Evolutionary conservation across 2,888 invertebrate species (phyloP).

Genomic region (Aspidiotus rigidus): DNA sequence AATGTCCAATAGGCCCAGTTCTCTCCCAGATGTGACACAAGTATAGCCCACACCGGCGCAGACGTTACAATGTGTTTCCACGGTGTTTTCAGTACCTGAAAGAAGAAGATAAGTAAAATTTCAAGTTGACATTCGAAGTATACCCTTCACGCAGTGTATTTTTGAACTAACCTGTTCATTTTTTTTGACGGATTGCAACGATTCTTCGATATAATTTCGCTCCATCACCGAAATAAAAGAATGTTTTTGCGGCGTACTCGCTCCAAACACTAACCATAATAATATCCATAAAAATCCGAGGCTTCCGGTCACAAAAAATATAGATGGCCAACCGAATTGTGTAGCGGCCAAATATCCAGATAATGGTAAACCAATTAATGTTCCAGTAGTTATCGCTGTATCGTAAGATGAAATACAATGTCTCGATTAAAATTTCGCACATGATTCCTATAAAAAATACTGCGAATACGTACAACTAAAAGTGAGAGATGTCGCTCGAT

Average conservation of each 20-base stretch:
- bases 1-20: no score
- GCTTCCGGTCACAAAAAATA: conserved; percentile 64
- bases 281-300: conserved; percentile 54
- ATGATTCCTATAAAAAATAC: background rate
- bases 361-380: conserved; percentile 60
- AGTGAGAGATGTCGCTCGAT: conserved; percentile 47
- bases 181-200: no score
- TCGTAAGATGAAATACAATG: background rate
- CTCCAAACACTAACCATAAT: conserved; percentile 53
- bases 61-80: no score
- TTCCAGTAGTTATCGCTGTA: conserved; percentile 64
- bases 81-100: no score
- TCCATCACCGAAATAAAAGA: conserved; percentile 53
- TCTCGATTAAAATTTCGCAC: background rate
- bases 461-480: conserved; percentile 37
- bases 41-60: no score
- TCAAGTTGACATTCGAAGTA: no score
- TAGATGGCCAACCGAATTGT: conserved; percentile 62
- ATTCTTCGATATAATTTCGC: conserved; percentile 51
- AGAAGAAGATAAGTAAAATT: no score
- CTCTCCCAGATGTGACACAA: no score
- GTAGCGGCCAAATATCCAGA: conserved; percentile 64
- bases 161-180: no score
- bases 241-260: conserved; percentile 55
- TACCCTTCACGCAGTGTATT: no score